Evolutionary conservation across 2,888 invertebrate species (phyloP), one percentile per base, ranked within the genome.

Genomic region (Cataglyphis cursor): DNA sequence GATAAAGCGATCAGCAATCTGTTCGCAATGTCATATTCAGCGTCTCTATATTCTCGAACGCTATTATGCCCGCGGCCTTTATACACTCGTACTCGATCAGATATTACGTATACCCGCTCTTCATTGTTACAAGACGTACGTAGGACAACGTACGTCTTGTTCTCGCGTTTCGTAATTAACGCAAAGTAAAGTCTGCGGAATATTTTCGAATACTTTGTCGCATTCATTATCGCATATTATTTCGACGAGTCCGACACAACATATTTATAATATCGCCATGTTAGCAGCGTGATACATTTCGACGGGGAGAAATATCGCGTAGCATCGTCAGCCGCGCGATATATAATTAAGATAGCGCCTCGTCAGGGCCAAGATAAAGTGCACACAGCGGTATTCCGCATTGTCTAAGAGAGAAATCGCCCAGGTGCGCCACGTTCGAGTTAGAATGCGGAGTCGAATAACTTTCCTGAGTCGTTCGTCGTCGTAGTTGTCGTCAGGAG

Each of bases 301-400:
- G 57, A 70, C 57, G 72, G 18, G 18, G 44, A 72, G 72, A 72
- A 80, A 72, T 80, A 70, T 80, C 68, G 81, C 83, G 64, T 80
- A 62, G 76, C 70, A 64, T 78, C 72, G 88, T 82, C 82, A 76
- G 74, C 66, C 61, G 15, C 44, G 81, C 84, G 90, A 89, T 90
- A 88, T 82, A 89, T 85, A 90, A 90, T 90, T 90, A 90, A 90
- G 90, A 90, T 90, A 90, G 82, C 80, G 64, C 65, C 84, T 86
- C 86, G 82, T 86, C 87, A 87, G 83, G 74, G 64, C 75, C 70
- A 72, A 84, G 90, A 90, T 88, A 90, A 90, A 90, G 68, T 78
- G 72, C 74, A 73, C 70, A 62, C 59, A 68, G 70, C 72, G 81
- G 24, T 66, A 76, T 80, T 82, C 76, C 78, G 81, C 82, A 81